Base-by-base conservation (phyloP, 2,888 invertebrate genomes). In the Heliconius erato region DNA sequence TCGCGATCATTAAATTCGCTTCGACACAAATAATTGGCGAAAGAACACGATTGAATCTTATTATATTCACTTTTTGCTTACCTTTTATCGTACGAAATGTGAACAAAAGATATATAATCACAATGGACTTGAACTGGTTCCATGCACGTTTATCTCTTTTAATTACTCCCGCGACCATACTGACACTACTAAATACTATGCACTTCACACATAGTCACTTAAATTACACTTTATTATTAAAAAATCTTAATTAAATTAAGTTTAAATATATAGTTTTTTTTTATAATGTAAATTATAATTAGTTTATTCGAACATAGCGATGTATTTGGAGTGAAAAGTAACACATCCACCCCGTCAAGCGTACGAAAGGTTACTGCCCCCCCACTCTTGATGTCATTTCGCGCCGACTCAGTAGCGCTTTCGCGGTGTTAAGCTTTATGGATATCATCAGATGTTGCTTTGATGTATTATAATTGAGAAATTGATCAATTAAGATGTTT, bases 361-460 rank as follows among this genome's bases (percentile, higher is more conserved):
- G 89, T 90, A 89, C 87, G 89, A 90, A 90, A 91, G 94, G 93
- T 94, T 92, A 96, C 95, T 96, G 94, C 89, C 92, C 94, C 94
- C 92, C 94, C 92, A 91, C 92, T 91, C 90, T 89, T 86, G 81
- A 88, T 92, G 92, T 92, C 93, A 94, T 94, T 94, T 95, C 91
- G 95, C 95, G 95, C 95, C 95, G 95, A 95, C 95, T 95, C 95
- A 91, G 94, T 94, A 91, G 87, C 86, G 89, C 91, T 93, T 93
- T 94, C 90, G 93, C 92, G 89, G 90, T 88, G 88, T 87, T 88
- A 87, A 88, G 87, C 88, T 89, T 87, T 87, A 89, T 88, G 87
- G 86, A 86, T 84, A 86, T 87, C 86, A 86, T 87, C 87, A 86
- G 86, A 88, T 87, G 81, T 74, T 74, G 19, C 80, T 81, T 84